Base-by-base conservation (phyloP, 2,113 vertebrate genomes). In the Cephalopterus ornatus region DNA sequence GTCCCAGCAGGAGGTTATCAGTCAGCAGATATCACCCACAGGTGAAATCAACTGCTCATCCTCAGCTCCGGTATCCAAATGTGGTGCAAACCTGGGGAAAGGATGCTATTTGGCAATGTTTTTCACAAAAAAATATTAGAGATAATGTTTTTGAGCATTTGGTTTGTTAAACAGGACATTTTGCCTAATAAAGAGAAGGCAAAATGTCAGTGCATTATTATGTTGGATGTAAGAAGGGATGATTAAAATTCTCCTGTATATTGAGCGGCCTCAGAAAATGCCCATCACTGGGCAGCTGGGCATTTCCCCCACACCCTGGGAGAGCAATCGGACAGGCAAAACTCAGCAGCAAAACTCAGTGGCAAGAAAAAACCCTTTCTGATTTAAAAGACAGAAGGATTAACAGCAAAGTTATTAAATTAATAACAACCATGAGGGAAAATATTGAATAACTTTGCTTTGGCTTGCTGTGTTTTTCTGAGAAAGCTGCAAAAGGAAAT, bases 401-500 rank as follows among this genome's bases (percentile, higher is more conserved):
- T 74, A 85, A 67, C 8, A 28, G 24, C 9, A 14, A 61, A 37
- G 15, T 95, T 85, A 88, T 67, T 66, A 71, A 80, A 94, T 67
- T 71, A 89, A 78, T 52, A 75, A 44, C 47, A 88, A 41, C 52
- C 28, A 53, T 9, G 46, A 84, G 49, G 73, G 61, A 78, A 96
- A 94, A 91, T 37, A 78, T 1, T 24, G 22, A 63, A 68, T 37
- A 56, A 8, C 79, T 80, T 59, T 68, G 71, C 75, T 71, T 76
- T 84, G 59, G 42, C 79, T 94, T 4, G 1, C 63, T 81, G 52
- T 67, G 66, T 66, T 85, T 88, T 87, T 61, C 84, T 72, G 73
- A 81, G 61, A 72, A 75, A 68, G 83, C 72, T 93, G 82, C n/a
- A 71, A 71, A 83, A 90, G 65, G 75, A 80, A 91, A 93, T 92